Base-by-base conservation (phyloP, 2,797 vertebrate genomes). In the Lepidocolaptes lacrymiger region DNA sequence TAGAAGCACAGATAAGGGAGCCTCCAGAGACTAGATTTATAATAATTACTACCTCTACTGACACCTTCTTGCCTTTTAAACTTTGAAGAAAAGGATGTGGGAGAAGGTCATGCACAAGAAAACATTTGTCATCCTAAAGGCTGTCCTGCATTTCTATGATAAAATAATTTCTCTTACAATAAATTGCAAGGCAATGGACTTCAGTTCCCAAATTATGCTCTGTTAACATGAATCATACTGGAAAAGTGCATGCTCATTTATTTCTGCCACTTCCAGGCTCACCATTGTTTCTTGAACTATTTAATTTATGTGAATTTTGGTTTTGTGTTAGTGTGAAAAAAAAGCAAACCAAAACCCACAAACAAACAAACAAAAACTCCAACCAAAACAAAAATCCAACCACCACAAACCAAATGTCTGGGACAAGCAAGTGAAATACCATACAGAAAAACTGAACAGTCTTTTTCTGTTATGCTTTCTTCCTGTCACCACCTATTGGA, bases 91-190 rank as follows among this genome's bases (percentile, higher is more conserved):
- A 85, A 72, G 36, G 48, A 69, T 86, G n/a, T 69, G 39, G 48
- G 76, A 93, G 85, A 95, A 95, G 93, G 93, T 94, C 93, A 91
- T 1, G 7, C 24, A 83, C 64, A 74, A 63, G 59, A 83, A 88
- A 72, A 67, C 92, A 91, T 95, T 86, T 85, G 74, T 95, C 91
- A 93, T 93, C 69, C 58, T 85, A 88, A 68, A 89, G 72, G 56
- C 39, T 94, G 41, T 72, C 37, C 43, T 90, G 56, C 17, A 55
- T 68, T 93, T 78, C 82, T 81, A 39, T 54, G 59, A 78, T 63
- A 92, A 82, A 66, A 89, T 62, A 88, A 79, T 93, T 85, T 92
- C 41, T 75, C 69, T 89, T 68, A 83, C 36, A 75, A 77, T 27
- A 74, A 26, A 66, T 71, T 63, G 75, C 56, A 92, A 94, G 95